These are phyloP conservation scores for Anas flavirostris DNA, from an alignment of 2,797 vertebrate genomes.

Conservation along the genomic window DNA sequence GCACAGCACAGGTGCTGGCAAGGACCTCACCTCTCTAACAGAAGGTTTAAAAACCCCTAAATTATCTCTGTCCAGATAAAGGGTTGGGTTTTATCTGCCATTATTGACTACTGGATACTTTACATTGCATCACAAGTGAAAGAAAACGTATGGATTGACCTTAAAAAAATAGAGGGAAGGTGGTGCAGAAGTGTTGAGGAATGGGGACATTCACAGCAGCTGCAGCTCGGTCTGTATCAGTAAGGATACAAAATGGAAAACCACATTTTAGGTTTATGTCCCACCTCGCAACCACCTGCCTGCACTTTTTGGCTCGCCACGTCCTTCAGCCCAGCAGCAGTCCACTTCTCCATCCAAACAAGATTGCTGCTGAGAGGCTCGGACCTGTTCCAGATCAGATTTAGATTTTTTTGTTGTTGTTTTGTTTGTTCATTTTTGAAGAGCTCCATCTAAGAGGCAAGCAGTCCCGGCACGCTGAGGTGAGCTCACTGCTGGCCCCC, in stretches of 20 bases:
- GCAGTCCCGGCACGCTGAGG: not conserved
- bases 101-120: not conserved
- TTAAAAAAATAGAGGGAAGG: not conserved
- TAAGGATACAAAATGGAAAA: not conserved
- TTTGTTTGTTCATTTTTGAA: not conserved
- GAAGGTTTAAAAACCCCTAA: not conserved
- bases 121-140: not conserved
- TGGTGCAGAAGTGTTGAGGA: not conserved
- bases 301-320: not conserved
- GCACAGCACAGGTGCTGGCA: not conserved
- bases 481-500: not conserved
- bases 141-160: accelerated
- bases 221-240: accelerated
- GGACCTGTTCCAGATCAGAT: not conserved
- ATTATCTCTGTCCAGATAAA: not conserved
- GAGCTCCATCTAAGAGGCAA: not conserved
- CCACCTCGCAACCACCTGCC: not conserved
- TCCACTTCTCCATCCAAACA: accelerated
- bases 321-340: not conserved
- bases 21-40: not conserved
- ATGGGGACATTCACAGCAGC: not conserved
- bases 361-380: not conserved
- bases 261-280: not conserved
- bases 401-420: not conserved
- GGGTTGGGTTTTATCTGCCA: not conserved